Base-by-base conservation (phyloP, 2,888 invertebrate species). In the Pristionchus japonicus region DNA sequence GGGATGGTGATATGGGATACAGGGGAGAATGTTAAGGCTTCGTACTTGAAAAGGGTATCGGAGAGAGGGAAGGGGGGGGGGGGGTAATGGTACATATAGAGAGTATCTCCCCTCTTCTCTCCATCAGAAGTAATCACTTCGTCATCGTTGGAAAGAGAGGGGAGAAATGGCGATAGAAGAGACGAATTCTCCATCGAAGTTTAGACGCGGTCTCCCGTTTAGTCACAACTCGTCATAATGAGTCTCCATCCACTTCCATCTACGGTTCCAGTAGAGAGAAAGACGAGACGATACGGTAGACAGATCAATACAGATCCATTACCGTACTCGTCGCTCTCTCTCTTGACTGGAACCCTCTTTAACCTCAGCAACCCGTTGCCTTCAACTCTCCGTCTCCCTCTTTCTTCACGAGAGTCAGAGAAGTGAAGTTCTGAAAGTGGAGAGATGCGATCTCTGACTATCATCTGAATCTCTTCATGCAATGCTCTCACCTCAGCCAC, bases 401-500 rank as follows among this genome's bases (percentile, higher is more conserved):
- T 88, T 91, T 91, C 88, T 92, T 92, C 85, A 91, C 91, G 77
- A 92, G 67, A 17, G 92, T 92, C 86, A 92, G 86, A 49, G 92
- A 92, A 9, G 92, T 92, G 87, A 92, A 92, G 90, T 91, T 92
- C 90, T 91, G 88, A n/a, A 90, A 91, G n/a, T 6, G 20, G 15
- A 52, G 20, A 52, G 40, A 77, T 77, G 40, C 40, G 34, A 34
- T 13, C 15, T 67, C 20, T 34, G 34, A 9, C 13, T 34, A 34
- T 34, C 34, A n/a, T n/a, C n/a, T n/a, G n/a, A n/a, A n/a, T n/a
- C n/a, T n/a, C n/a, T n/a, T 1, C 23, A 15, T 34, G 15, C 11
- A n/a, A 43, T 77, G 20, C 20, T 43, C n/a, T n/a, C 34, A 96
- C 96, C 95, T 96, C 96, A 31, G 96, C 95, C 90, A 94, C 95